Base-by-base conservation (phyloP, 2,797 vertebrate genomes). In the Melanotaenia maccullochi region DNA sequence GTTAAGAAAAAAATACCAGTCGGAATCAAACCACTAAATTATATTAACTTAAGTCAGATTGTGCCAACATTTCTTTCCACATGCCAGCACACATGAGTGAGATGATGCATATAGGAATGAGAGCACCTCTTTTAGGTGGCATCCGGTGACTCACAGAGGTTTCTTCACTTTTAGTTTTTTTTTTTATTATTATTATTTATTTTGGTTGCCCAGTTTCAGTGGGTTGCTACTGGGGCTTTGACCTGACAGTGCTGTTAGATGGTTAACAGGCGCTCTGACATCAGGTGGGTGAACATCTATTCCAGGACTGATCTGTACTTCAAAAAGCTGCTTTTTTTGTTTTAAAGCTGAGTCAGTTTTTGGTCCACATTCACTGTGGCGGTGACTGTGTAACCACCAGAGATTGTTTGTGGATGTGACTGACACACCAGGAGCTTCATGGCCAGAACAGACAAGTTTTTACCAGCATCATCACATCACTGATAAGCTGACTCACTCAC, bases 401-500 rank as follows among this genome's bases (percentile, higher is more conserved):
- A 54, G 72, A 40, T 68, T 40, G 68, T 82, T 74, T 67, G 74
- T 72, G 65, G 78, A 73, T 81, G 82, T 69, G 74, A 58, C 68
- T 40, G 65, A 30, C 30, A n/a, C 38, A 32, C 54, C 30, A 52
- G 71, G 57, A 65, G 44, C 62, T 60, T 65, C 32, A 4, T 24
- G 62, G 52, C n/a, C 4, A 24, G 71, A 32, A 56, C 11, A 5
- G 56, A 14, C 71, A 78, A 74, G 61, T 22, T 49, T 83, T 68
- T 13, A 64, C 20, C 32, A 1, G 24, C 49, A 18, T 83, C 79
- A 25, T 76, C 55, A 0, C 38, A 4, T 71, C 76, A 28, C 52
- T 12, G 51, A 32, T 5, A 54, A 28, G 76, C 63, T 88, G 82
- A 89, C 60, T 89, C 87, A 87, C 64, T 49, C 47, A 5, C 3